These are phyloP conservation scores for Odocoileus virginianus DNA, from an alignment of 2,113 vertebrate species.

Conservation along the genomic window DNA sequence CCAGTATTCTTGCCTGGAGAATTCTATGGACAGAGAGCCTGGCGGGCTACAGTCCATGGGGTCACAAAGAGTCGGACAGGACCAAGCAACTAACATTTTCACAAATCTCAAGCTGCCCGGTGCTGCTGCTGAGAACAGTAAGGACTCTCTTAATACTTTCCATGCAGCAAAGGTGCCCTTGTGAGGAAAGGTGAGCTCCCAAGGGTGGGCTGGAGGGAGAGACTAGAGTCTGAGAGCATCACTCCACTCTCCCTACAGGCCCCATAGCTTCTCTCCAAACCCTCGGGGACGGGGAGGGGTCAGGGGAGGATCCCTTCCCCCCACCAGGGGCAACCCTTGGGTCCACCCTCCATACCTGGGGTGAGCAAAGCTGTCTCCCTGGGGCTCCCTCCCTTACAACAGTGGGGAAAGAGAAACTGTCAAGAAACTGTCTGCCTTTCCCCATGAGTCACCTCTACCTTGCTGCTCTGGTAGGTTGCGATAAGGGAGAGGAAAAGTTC, in stretches of 20 bases:
- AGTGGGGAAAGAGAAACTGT: not conserved
- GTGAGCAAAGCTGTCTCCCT: not conserved
- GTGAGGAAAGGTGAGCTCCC: not conserved
- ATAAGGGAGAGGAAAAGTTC: not conserved
- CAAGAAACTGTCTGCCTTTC: not conserved
- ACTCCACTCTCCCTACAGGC: not conserved
- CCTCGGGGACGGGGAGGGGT: not conserved
- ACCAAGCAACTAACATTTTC: not conserved
- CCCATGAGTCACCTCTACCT: not conserved
- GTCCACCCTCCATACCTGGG: not conserved
- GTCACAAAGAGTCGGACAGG: not conserved
- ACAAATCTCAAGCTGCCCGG: not conserved
- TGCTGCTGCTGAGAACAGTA: not conserved
- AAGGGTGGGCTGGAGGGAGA: not conserved
- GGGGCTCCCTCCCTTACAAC: not conserved
- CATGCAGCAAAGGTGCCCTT: not conserved
- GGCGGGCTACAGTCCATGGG: not conserved
- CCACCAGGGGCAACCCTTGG: too few species aligned
- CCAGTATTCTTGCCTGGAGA: not conserved
- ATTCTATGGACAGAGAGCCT: not conserved
- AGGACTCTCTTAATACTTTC: not conserved
- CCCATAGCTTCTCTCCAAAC: not conserved
- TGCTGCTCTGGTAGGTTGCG: not conserved
- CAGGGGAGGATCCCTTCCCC: not conserved
- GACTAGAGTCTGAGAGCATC: not conserved